phyloP scores from a whole-genome alignment of 2,797 vertebrate species.

The Antennarius maculatus region DNA sequence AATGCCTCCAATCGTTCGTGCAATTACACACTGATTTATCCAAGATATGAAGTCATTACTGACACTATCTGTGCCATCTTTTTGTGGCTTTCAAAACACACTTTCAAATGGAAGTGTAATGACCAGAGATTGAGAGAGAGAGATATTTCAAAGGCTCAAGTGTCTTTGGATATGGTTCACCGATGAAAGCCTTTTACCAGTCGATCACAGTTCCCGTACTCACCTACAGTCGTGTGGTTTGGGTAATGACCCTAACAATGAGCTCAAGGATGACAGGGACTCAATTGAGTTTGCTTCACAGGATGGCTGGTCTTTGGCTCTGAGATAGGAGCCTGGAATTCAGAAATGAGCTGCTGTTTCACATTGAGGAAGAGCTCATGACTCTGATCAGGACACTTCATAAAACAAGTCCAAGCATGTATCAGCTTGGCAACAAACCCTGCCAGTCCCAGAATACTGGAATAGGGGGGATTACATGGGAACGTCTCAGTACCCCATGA shows the following conservation, averaged over 20 bases:
- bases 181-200: neutral
- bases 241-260: neutral
- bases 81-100: neutral
- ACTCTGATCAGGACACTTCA: too few relatives aligned
- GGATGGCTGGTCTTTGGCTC: neutral
- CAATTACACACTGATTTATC: neutral
- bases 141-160: neutral
- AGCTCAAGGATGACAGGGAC: neutral
- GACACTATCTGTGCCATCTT: neutral
- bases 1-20: neutral
- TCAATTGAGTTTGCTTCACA: neutral
- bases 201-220: neutral
- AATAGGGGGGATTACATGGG: neutral
- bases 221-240: neutral
- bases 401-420: too few relatives aligned
- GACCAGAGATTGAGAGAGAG: too few relatives aligned
- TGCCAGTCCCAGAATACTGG: too few relatives aligned
- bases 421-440: neutral
- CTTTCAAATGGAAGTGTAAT: too few relatives aligned
- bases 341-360: too few relatives aligned
- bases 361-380: too few relatives aligned
- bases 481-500: neutral
- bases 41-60: neutral
- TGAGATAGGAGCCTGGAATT: neutral
- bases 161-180: neutral